phyloP scores from a whole-genome alignment of 1,140 invertebrate species.

The Colletes latitarsis region DNA sequence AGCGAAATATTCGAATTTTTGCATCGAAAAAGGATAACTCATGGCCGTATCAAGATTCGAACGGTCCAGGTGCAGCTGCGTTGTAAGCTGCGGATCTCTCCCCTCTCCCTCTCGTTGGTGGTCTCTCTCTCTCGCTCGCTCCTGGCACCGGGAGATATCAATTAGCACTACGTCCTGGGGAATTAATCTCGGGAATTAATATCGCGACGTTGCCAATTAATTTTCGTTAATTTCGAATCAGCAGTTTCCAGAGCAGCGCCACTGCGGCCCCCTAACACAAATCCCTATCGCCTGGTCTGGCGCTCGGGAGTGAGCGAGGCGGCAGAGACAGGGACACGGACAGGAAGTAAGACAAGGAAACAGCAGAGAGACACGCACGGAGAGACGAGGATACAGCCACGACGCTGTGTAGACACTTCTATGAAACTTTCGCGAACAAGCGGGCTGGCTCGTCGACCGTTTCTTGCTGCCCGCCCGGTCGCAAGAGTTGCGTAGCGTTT shows the following conservation, averaged over 20 bases:
- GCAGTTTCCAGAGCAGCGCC: constrained; percentile 75
- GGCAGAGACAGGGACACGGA: constrained; percentile 11
- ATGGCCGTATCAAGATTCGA: constrained; percentile 44
- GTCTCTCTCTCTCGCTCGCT: constrained; percentile 16
- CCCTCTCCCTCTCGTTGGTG: neutral
- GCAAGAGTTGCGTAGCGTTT: constrained; percentile 16
- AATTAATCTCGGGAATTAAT: constrained; percentile 79
- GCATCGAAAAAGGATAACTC: constrained; percentile 31
- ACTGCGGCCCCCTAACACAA: constrained; percentile 66
- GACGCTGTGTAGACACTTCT: constrained; percentile 64
- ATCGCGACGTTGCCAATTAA: constrained; percentile 78
- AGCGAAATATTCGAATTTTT: constrained; percentile 19
- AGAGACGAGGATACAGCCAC: constrained; percentile 5
- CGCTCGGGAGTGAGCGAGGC: constrained; percentile 16
- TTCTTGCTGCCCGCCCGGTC: constrained; percentile 45
- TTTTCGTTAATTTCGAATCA: constrained; percentile 79
- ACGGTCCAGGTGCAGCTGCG: constrained; percentile 38
- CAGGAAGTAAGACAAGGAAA: constrained; percentile 8
- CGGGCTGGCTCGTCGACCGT: constrained; percentile 28
- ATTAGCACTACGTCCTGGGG: constrained; percentile 72
- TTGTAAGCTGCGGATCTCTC: constrained; percentile 51
- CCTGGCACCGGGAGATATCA: constrained; percentile 68
- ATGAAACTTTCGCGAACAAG: constrained; percentile 63
- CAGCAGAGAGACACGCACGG: constrained; percentile 38
- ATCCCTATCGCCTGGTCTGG: constrained; percentile 59